These are phyloP conservation scores for Indri indri DNA, from an alignment of 2,113 vertebrate species.

Conservation along the genomic window DNA sequence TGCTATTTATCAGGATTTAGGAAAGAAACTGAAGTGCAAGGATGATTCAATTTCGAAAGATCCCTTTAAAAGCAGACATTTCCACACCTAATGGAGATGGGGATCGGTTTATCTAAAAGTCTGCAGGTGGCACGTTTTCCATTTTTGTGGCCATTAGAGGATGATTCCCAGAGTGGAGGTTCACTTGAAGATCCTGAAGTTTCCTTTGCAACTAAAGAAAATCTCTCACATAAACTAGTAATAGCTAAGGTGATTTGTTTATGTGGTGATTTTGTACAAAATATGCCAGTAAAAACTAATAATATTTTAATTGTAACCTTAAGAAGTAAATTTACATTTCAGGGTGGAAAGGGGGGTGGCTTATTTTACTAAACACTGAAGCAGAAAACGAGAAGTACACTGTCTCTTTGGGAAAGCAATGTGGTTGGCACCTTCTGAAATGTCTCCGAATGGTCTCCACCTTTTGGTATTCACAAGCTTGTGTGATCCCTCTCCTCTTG, in stretches of 20 bases:
- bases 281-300: neutral
- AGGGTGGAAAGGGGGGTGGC: neutral
- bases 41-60: constrained; percentile 57
- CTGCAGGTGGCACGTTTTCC: constrained; percentile 20
- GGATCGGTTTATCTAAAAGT: constrained; percentile 36
- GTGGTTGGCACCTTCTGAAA: neutral
- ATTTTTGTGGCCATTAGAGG: constrained; percentile 13
- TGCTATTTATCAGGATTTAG: constrained; percentile 59
- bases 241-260: neutral
- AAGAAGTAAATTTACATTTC: neutral
- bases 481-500: too few species aligned
- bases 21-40: constrained; percentile 38
- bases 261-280: neutral
- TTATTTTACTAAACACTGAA: neutral
- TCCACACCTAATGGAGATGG: neutral
- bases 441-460: neutral
- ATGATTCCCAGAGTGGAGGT: neutral
- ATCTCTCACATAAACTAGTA: neutral
- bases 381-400: constrained; percentile 27
- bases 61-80: constrained; percentile 48
- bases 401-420: neutral
- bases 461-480: neutral
- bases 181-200: neutral
- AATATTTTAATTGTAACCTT: neutral
- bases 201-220: neutral